Conservation (phyloP, 2,113 vertebrate genomes). For the Albula glossodonta region DNA sequence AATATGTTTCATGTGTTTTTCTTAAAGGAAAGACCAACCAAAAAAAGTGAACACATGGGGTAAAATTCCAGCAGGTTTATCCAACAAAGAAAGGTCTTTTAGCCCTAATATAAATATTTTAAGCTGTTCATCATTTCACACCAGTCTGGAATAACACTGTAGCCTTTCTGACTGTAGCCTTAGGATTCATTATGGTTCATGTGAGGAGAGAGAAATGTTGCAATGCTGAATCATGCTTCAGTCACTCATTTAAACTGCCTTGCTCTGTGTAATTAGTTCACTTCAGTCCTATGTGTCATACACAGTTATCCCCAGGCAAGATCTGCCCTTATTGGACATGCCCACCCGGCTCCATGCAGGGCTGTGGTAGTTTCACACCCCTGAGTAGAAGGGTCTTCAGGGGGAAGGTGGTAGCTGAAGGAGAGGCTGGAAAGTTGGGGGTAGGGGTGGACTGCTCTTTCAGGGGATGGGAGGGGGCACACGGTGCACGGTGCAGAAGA, state of each 20-base stretch:
- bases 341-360: slow-evolving; percentile 25
- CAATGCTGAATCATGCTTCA: slow-evolving; percentile 36
- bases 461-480: too few species aligned
- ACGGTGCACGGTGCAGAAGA: too few species aligned
- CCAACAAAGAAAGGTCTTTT: neutral
- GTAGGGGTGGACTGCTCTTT: too few species aligned
- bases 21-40: neutral
- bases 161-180: slow-evolving; percentile 28
- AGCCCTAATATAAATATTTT: slow-evolving; percentile 22
- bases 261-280: slow-evolving; percentile 22
- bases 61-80: neutral
- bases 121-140: slow-evolving; percentile 15
- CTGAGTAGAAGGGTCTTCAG: slow-evolving; percentile 28
- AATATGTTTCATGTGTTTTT: neutral
- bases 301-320: slow-evolving; percentile 50
- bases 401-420: slow-evolving; percentile 17
- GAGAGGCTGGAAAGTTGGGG: neutral
- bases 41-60: neutral
- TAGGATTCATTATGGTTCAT: slow-evolving; percentile 45
- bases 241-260: slow-evolving; percentile 28
- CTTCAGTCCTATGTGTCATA: slow-evolving; percentile 48
- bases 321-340: slow-evolving; percentile 46
- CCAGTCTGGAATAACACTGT: neutral
- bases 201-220: slow-evolving; percentile 40
- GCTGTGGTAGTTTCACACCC: slow-evolving; percentile 38